phyloP scores from a whole-genome alignment of 2,113 vertebrate genomes.

The Chauna torquata region DNA sequence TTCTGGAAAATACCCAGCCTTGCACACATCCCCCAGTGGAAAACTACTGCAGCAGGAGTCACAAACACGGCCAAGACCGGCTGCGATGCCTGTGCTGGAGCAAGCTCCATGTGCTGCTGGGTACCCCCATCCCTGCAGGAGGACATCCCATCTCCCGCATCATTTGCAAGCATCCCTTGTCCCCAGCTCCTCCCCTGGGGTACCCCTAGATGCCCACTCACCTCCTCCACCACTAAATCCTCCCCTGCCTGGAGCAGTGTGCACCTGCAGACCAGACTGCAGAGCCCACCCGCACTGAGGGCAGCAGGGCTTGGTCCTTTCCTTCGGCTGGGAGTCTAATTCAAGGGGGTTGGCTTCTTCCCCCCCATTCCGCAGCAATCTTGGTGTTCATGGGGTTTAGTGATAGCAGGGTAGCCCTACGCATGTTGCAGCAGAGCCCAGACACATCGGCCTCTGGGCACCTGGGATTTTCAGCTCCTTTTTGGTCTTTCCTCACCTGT shows the following conservation, averaged over 20 bases:
- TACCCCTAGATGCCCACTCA: background rate
- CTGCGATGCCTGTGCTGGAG: background rate
- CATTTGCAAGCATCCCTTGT: background rate
- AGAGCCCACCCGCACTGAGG: fast-evolving
- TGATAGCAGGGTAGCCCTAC: background rate
- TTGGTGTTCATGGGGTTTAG: background rate
- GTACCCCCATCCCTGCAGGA: fast-evolving
- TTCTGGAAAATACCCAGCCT: conserved; percentile 54
- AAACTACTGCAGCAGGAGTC: conserved; percentile 46
- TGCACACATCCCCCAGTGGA: background rate
- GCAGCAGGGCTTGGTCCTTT: background rate
- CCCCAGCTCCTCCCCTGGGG: background rate
- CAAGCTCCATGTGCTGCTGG: fast-evolving
- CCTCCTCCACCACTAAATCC: background rate
- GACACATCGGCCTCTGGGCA: background rate
- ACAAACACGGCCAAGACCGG: fast-evolving
- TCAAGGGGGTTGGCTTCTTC: background rate
- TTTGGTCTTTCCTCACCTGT: background rate
- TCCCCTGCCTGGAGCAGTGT: background rate
- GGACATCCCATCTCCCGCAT: background rate
- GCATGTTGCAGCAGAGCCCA: background rate
- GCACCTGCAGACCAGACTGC: background rate
- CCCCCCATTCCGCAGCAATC: background rate
- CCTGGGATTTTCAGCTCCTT: background rate
- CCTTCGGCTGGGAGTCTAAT: background rate